Base-by-base conservation (phyloP, 2,888 invertebrate genomes). In the Synanthedon vespiformis region DNA sequence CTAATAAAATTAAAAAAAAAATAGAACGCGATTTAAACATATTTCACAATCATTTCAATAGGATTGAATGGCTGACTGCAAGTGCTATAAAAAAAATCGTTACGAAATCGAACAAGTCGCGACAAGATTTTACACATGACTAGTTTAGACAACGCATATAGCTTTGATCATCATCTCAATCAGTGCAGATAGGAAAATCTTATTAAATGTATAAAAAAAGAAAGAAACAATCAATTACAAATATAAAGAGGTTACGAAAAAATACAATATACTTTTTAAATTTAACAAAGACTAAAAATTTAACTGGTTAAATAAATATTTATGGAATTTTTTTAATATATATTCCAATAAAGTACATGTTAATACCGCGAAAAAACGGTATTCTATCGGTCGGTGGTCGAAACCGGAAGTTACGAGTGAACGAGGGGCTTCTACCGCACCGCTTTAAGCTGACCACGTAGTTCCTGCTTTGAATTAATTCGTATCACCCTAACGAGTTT, bases 331-430 rank as follows among this genome's bases (percentile, higher is more conserved):
- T 14, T 44, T n/a, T 44, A 6, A 13, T 44, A 44, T 11, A 44
- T 13, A 44, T 44, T 13, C 47, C n/a, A 44, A 12, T 44, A 44
- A 44, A 44, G 47, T 44, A 44, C 47, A 44, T 14, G n/a, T 44
- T 44, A 44, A 44, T 44, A 44, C 14, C n/a, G 34, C 34, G 44
- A n/a, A 44, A 44, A 44, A 44, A 44, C 44, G 14, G 44, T 44
- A 44, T 14, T 10, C 44, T 44, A 44, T 44, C 14, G 12, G 44
- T 44, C 54, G 55, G 57, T 55, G 57, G 61, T 58, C 48, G 56
- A 51, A 59, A 60, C 66, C 70, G 70, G 70, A 75, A 67, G 62
- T 66, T 63, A 64, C 67, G 68, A 69, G 68, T 72, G 68, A 63
- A 61, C 60, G 60, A 61, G 55, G 48, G 48, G 14, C 14, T 16